These are phyloP conservation scores for Melinopterus prodromus DNA, from an alignment of 2,888 invertebrate species.

Conservation along the genomic window DNA sequence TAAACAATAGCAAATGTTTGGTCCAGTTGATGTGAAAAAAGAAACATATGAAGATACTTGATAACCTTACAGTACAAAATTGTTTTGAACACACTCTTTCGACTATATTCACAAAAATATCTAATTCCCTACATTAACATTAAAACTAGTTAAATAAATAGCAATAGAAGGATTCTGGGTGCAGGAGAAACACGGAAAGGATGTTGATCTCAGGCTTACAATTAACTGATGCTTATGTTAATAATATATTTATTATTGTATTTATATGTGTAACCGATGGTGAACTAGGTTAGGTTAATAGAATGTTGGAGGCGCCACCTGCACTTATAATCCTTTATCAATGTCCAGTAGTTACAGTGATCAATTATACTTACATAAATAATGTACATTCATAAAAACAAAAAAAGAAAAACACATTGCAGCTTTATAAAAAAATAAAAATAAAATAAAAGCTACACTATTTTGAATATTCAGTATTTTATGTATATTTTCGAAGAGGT, in stretches of 20 bases:
- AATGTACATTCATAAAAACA: neutral
- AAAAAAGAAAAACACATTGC: neutral
- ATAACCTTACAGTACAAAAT: constrained; percentile 47
- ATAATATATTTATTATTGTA: neutral
- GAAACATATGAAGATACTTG: constrained; percentile 14
- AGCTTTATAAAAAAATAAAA: neutral
- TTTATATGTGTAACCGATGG: neutral
- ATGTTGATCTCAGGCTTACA: neutral
- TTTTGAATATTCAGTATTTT: constrained; percentile 4
- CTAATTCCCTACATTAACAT: neutral
- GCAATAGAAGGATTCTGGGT: neutral
- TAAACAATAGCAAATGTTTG: neutral
- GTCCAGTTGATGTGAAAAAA: constrained; percentile 33
- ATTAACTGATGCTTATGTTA: neutral
- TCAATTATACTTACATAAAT: neutral
- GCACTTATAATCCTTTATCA: neutral
- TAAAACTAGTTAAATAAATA: neutral
- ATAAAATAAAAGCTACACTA: neutral
- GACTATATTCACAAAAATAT: neutral
- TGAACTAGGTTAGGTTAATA: neutral
- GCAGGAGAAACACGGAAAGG: neutral
- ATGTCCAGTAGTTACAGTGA: constrained; percentile 4
- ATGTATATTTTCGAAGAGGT: neutral
- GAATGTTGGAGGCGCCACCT: neutral
- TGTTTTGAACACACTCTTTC: constrained; percentile 17